A percentile compares a stretch with the other conserved stretches of the same genome.
Conservation (phyloP, 2,888 invertebrate genomes). For the Pachliopta kotzebuea region DNA sequence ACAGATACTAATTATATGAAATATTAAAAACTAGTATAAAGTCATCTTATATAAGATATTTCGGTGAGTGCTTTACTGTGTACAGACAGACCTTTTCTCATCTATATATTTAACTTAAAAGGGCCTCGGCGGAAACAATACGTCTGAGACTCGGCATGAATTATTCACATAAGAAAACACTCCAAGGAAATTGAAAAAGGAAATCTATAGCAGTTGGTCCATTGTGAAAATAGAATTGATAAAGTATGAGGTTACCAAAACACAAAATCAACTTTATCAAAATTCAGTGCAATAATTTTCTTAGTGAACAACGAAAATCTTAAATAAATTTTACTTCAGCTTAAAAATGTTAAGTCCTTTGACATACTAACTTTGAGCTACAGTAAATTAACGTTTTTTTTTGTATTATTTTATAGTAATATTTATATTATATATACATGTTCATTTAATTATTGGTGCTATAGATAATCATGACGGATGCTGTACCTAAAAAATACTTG, state of each 20-base stretch:
- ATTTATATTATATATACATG: constrained; percentile 62
- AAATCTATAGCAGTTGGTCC: constrained; percentile 39
- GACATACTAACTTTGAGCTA: constrained; percentile 73
- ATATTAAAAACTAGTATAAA: not conserved
- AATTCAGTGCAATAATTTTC: no score
- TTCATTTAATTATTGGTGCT: constrained; percentile 69
- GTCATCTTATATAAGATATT: not conserved
- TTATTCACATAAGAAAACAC: constrained; percentile 49
- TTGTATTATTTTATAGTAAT: constrained; percentile 57
- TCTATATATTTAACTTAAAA: constrained; percentile 55
- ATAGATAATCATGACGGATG: constrained; percentile 66
- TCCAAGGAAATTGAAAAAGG: constrained; percentile 46
- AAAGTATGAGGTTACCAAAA: constrained; percentile 17
- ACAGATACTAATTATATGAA: not conserved
- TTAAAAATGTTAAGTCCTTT: constrained; percentile 51
- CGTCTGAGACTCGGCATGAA: constrained; percentile 58
- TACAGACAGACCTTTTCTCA: constrained; percentile 4
- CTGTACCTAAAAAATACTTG: constrained; percentile 48
- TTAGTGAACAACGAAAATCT: no score
- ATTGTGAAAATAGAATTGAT: constrained; percentile 26
- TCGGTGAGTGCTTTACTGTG: constrained; percentile 8
- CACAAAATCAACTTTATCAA: not conserved
- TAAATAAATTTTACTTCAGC: no score
- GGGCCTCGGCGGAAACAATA: constrained; percentile 54
- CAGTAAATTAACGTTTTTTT: constrained; percentile 60